A percentile compares a stretch with the other conserved stretches of the same genome.
Evolutionary conservation across 2,888 invertebrate genomes (phyloP).

Genomic region (Cantharis flavilabris): DNA sequence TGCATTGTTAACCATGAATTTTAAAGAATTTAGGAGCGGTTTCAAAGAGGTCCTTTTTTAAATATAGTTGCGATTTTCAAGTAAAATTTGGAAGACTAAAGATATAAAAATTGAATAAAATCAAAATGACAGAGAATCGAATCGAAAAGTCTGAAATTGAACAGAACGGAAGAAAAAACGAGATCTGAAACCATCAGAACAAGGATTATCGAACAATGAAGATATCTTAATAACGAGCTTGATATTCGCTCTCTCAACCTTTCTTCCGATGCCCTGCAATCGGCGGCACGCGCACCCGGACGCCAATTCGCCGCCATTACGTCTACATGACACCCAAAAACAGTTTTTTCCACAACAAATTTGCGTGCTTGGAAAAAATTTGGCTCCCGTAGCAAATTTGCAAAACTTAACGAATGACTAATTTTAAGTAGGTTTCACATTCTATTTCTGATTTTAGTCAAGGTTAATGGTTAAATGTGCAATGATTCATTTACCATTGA

Average conservation of each 20-base stretch:
- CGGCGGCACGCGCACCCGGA: conserved; percentile 51
- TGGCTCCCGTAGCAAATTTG: background rate
- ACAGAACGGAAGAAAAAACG: background rate
- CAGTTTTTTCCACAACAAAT: conserved; percentile 5
- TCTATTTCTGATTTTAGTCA: background rate
- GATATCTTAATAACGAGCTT: conserved; percentile 13
- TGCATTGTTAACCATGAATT: background rate
- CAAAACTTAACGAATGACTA: background rate
- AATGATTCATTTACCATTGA: background rate
- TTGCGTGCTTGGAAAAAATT: background rate
- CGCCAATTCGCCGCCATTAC: conserved; percentile 50
- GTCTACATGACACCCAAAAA: conserved; percentile 38
- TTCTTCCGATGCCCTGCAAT: conserved; percentile 42
- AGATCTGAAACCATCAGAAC: background rate
- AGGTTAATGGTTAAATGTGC: background rate
- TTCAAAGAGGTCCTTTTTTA: background rate
- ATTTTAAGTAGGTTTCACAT: background rate
- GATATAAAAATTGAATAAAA: background rate
- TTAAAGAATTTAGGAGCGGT: background rate
- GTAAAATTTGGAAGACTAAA: background rate
- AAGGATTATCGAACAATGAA: conserved; percentile 8
- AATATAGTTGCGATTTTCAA: background rate
- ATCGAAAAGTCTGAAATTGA: background rate
- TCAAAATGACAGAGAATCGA: background rate
- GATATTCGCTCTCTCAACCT: conserved; percentile 36